Base-by-base conservation (phyloP, 2,797 vertebrate species). In the Sciurus vulgaris region DNA sequence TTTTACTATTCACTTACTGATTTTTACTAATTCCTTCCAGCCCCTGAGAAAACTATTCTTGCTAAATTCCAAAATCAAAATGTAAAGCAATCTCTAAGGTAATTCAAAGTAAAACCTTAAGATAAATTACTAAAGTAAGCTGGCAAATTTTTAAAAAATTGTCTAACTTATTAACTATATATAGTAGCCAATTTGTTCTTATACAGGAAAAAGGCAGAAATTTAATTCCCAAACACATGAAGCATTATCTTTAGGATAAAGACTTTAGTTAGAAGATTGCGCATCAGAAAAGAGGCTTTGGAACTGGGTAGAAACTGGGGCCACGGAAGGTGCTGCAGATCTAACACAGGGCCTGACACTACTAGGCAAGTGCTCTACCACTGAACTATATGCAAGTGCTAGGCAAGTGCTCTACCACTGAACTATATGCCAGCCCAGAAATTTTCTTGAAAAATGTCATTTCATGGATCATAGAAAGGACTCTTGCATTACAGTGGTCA, bases 161-260 rank as follows among this genome's bases (percentile, higher is more conserved):
- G 3, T 88, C 41, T 92, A 59, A 41, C 0, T 24, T 41, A 41
- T 73, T 44, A 87, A 70, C 18, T 33, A 74, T 76, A 47, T 77
- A 17, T 69, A 41, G 79, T 30, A 82, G 78, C 49, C 41, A 61
- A 82, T 33, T 77, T 59, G 11, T 51, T 86, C 35, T 49, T 77
- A 15, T 77, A 56, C 26, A 47, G 38, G 35, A 88, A 78, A 33
- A 87, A 94, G 28, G 33, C 61, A 61, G 44, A 12, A 77, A 30
- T 63, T 44, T 88, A 84, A 77, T 63, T 35, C n/a, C 26, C 63
- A 76, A 87, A n/a, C 10, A 84, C 20, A 63, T 4, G 85, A 93
- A 88, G 84, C 12, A 89, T 20, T 35, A 49, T 85, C 35, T 47
- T 79, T 79, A 93, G 22, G 73, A 49, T 79, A 92, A 92, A 93